Conservation (phyloP, 2,888 invertebrate genomes). For the Incurvaria masculella region DNA sequence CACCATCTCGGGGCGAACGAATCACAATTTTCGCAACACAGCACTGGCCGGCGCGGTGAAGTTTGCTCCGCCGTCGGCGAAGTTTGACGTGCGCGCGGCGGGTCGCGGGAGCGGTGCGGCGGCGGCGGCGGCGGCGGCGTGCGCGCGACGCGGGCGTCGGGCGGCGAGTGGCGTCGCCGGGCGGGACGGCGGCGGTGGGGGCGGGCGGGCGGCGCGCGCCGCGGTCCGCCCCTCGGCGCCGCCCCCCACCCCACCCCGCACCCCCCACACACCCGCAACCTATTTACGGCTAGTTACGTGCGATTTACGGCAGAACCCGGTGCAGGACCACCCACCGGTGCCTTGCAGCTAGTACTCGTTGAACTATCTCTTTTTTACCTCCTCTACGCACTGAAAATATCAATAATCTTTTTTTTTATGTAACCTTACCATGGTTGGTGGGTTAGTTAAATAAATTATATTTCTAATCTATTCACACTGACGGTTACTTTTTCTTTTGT, state of each 20-base stretch:
- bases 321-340: not conserved
- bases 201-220: constrained; percentile 17
- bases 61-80: constrained; percentile 7
- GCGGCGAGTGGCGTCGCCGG: constrained; percentile 2
- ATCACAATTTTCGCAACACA: no score
- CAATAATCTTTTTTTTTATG: no score
- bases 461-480: no score
- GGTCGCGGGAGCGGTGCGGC: constrained; percentile 20
- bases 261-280: constrained; percentile 30
- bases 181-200: constrained; percentile 20
- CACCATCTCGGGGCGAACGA: not conserved
- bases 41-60: not conserved
- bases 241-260: constrained; percentile 12
- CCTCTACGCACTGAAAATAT: no score
- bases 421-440: no score
- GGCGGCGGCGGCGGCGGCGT: constrained; percentile 22
- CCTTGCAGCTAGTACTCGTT: no score
- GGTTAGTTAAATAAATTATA: no score
- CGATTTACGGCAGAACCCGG: constrained; percentile 51
- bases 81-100: constrained; percentile 24
- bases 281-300: constrained; percentile 58
- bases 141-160: constrained; percentile 27
- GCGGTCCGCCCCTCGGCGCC: constrained; percentile 34
- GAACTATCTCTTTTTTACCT: no score
- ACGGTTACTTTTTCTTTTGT: no score